Evolutionary conservation across 2,113 vertebrate species (phyloP).

Genomic region (Pimephales promelas): DNA sequence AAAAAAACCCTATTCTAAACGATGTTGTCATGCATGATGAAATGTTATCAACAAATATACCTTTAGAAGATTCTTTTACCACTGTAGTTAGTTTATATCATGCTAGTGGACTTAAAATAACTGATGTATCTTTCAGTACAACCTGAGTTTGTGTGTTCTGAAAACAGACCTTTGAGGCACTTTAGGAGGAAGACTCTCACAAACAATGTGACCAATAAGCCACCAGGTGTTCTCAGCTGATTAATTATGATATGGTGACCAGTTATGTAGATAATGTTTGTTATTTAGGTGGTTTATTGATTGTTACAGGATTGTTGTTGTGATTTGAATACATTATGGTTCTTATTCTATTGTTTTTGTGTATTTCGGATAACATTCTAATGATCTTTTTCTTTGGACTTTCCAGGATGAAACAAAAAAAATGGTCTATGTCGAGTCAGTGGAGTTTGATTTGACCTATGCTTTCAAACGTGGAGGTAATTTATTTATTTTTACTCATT

Average conservation of each 20-base stretch:
- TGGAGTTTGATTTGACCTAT: slow-evolving; percentile 62
- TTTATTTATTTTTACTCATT: not conserved
- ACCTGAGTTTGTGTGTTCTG: not conserved
- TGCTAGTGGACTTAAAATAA: not conserved
- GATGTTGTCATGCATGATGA: not conserved
- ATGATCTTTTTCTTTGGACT: not conserved
- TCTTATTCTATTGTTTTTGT: not conserved
- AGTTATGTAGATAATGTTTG: too few relatives aligned
- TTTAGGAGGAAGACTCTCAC: slow-evolving; percentile 52
- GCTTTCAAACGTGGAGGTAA: slow-evolving; percentile 60
- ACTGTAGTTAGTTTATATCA: not conserved
- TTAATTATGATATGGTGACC: not conserved
- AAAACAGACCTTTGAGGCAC: slow-evolving; percentile 37
- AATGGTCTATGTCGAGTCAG: slow-evolving; percentile 43
- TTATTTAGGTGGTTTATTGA: not conserved
- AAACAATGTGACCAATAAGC: slow-evolving; percentile 5
- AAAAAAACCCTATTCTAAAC: not conserved
- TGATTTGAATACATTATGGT: not conserved
- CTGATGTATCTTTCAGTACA: not conserved
- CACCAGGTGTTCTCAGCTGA: not conserved
- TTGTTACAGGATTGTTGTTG: too few relatives aligned
- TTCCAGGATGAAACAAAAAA: slow-evolving; percentile 60
- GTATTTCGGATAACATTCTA: not conserved
- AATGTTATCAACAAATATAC: not conserved
- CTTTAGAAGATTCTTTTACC: not conserved